Base-by-base conservation (phyloP, 2,797 vertebrate genomes). In the Molossus alvarezi region DNA sequence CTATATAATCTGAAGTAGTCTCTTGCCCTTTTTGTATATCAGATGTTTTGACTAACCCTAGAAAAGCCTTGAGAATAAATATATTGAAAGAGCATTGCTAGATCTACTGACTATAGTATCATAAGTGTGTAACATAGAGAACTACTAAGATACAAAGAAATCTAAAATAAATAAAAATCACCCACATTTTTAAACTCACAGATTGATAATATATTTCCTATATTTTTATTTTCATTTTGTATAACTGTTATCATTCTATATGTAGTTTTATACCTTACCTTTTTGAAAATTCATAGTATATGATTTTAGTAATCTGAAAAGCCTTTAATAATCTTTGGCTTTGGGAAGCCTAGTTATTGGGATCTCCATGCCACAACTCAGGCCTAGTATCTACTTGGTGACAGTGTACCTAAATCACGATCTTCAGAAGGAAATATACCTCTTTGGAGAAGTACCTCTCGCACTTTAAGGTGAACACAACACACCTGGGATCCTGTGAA, bases 161-260 rank as follows among this genome's bases (percentile, higher is more conserved):
- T 69, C 60, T 25, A 73, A 81, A 65, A 51, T 75, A 25, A 60
- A 62, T n/a, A 81, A 91, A 60, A 82, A 21, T 72, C 1, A 10
- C 41, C 45, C 27, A 88, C n/a, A 82, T 76, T 76, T 71, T 88
- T 45, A 92, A 71, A 57, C 73, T 88, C 55, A 84, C n/a, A 55
- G 55, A 71, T 1, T 1, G 69, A 71, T 67, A 76, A 69, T 29
- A 23, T 23, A 64, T 84, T 64, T 87, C 41, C 33, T 80, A 21
- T 48, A 80, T 77, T 83, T 80, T 62, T 75, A 77, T 76, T 95
- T 95, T 55, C 33, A 65, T 89, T 72, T 87, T 87, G 15, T 71
- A 33, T 51, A 88, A 33, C 41, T 82, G 1, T 2, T 51, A 75
- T 67, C 21, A 89, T 83, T 76, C 21, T 93, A 14, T 62, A 37